Evolutionary conservation across 2,888 invertebrate species (phyloP).

Genomic region (Watsonalla cultraria): DNA sequence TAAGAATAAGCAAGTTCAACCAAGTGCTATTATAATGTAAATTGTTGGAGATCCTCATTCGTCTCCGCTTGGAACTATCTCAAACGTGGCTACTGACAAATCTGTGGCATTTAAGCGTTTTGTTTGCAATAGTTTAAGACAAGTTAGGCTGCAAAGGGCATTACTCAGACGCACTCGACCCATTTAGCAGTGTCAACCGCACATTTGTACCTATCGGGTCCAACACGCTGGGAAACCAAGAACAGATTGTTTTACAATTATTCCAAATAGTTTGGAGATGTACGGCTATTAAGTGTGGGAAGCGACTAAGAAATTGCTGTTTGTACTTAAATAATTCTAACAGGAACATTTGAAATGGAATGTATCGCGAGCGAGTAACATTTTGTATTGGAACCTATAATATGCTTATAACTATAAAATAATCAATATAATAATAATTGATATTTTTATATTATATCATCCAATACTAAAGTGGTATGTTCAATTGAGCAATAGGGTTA

Average conservation of each 20-base stretch:
- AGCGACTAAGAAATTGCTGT: not conserved
- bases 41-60: slow-evolving; percentile 50
- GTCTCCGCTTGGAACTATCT: slow-evolving; percentile 42
- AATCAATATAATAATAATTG: too few species aligned
- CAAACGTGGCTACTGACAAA: slow-evolving; percentile 51
- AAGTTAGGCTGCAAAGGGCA: slow-evolving; percentile 55
- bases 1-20: not conserved
- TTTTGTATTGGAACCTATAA: too few species aligned
- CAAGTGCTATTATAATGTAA: slow-evolving; percentile 22
- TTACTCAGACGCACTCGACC: slow-evolving; percentile 60
- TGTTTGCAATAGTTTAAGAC: slow-evolving; percentile 68
- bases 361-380: too few species aligned
- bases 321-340: not conserved
- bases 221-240: slow-evolving; percentile 18
- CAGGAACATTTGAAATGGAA: too few species aligned
- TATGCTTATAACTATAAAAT: too few species aligned
- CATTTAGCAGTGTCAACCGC: slow-evolving; percentile 75
- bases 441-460: too few species aligned
- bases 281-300: not conserved
- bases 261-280: slow-evolving; percentile 1
- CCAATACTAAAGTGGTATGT: too few species aligned
- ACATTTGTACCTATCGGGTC: slow-evolving; percentile 62
- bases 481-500: too few species aligned
- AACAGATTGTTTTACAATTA: slow-evolving; percentile 23
- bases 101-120: slow-evolving; percentile 54